phyloP scores from a whole-genome alignment of 2,113 vertebrate species.

The Labrus mixtus region DNA sequence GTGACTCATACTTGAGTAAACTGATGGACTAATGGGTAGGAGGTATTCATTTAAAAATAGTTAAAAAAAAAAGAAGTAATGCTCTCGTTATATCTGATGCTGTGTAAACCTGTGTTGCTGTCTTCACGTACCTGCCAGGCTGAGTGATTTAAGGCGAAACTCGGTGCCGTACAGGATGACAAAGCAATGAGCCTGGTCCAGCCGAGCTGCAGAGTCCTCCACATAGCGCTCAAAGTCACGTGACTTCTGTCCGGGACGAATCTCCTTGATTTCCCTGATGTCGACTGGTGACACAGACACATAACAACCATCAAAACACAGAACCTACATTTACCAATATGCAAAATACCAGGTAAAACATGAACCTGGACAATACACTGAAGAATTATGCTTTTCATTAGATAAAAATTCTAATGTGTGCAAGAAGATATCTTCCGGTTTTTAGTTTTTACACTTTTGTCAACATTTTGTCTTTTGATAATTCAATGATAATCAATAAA shows the following conservation, averaged over 20 bases:
- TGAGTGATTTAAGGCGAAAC: constrained; percentile 96
- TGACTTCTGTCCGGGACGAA: constrained; percentile 92
- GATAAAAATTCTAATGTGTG: too few relatives aligned
- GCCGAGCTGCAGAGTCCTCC: constrained; percentile 90
- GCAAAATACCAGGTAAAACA: too few relatives aligned
- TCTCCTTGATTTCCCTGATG: constrained; percentile 98
- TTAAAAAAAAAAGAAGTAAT: too few relatives aligned
- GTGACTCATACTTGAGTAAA: neutral
- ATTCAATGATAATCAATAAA: too few relatives aligned
- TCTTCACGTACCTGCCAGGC: constrained; percentile 88
- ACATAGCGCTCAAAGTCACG: constrained; percentile 96
- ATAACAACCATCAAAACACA: constrained; percentile 18
- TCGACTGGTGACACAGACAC: constrained; percentile 85
- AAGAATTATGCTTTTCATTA: too few relatives aligned
- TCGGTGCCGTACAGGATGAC: constrained; percentile 96
- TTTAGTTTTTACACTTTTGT: too few relatives aligned
- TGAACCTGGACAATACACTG: too few relatives aligned
- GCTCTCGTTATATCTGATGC: neutral
- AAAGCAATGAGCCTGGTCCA: constrained; percentile 92
- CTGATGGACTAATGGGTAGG: too few relatives aligned
- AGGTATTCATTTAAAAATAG: neutral
- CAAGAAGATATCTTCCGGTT: too few relatives aligned
- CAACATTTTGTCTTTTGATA: too few relatives aligned
- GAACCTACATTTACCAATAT: neutral
- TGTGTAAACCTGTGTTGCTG: neutral